Conservation (phyloP, 2,888 invertebrate genomes). For the Dicranocentrus wangi region DNA sequence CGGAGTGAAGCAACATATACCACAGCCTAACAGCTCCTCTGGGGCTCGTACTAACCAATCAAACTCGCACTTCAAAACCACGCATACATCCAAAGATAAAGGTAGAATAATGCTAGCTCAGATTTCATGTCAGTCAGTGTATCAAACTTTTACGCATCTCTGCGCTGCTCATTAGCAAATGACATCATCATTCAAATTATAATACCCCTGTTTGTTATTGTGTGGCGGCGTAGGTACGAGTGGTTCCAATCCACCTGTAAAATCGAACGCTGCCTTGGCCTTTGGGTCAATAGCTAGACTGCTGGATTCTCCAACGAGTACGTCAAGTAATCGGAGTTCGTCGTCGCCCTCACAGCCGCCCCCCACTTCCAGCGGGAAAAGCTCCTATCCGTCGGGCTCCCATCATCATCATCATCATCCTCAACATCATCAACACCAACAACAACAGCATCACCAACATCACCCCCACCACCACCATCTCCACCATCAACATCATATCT, state of each 20-base stretch:
- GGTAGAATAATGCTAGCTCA: no score
- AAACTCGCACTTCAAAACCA: conserved; percentile 15
- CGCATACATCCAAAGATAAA: conserved; percentile 56
- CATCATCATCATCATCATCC: conserved; percentile 76
- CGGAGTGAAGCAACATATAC: no score
- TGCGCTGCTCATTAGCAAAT: no score
- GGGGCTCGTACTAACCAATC: conserved; percentile 30
- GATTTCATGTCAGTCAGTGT: no score
- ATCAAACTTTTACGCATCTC: no score
- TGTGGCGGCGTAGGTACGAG: neutral
- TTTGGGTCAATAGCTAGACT: conserved; percentile 73
- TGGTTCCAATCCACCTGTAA: conserved; percentile 23
- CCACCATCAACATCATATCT: conserved; percentile 14
- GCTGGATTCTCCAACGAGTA: conserved; percentile 69
- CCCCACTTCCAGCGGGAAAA: conserved; percentile 12
- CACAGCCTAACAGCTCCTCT: no score
- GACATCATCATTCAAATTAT: no score
- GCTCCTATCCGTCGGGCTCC: conserved; percentile 73
- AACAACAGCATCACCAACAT: conserved; percentile 40
- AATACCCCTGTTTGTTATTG: no score
- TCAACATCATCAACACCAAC: conserved; percentile 53
- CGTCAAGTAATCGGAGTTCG: conserved; percentile 6
- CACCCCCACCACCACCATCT: conserved; percentile 38
- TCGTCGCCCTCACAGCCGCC: conserved; percentile 9
- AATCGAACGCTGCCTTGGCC: conserved; percentile 58